These are phyloP conservation scores for Anguilla obscura DNA, from an alignment of 2,797 vertebrate genomes.

Conservation along the genomic window DNA sequence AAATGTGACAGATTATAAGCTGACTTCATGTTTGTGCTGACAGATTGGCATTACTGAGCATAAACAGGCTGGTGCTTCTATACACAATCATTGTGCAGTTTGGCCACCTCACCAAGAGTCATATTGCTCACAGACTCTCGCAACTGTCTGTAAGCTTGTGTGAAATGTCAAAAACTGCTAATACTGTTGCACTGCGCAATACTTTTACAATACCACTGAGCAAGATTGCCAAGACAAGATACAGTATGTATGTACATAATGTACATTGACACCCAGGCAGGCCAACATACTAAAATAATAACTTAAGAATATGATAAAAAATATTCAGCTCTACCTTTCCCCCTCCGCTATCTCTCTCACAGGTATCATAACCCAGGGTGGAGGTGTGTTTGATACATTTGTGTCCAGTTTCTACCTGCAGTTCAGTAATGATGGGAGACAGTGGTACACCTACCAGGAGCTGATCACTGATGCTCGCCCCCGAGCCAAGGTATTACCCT, in stretches of 20 bases:
- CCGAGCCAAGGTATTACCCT: constrained; percentile 69
- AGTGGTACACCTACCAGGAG: constrained; percentile 76
- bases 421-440: constrained; percentile 75
- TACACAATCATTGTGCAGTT: background rate
- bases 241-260: background rate
- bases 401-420: constrained; percentile 80
- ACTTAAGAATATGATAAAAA: background rate
- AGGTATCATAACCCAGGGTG: constrained; percentile 80
- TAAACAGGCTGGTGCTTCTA: background rate
- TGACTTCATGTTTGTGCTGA: background rate
- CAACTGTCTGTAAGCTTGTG: background rate
- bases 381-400: constrained; percentile 65
- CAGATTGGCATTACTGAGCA: background rate
- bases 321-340: background rate
- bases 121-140: background rate
- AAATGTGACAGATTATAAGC: background rate
- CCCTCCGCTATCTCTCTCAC: background rate
- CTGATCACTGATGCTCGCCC: constrained; percentile 56
- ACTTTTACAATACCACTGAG: background rate
- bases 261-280: background rate
- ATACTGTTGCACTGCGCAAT: background rate
- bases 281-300: background rate
- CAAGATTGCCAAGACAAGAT: background rate
- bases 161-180: background rate
- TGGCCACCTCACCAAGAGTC: background rate